Conservation (phyloP, 2,888 invertebrate genomes). For the Hedya salicella region DNA sequence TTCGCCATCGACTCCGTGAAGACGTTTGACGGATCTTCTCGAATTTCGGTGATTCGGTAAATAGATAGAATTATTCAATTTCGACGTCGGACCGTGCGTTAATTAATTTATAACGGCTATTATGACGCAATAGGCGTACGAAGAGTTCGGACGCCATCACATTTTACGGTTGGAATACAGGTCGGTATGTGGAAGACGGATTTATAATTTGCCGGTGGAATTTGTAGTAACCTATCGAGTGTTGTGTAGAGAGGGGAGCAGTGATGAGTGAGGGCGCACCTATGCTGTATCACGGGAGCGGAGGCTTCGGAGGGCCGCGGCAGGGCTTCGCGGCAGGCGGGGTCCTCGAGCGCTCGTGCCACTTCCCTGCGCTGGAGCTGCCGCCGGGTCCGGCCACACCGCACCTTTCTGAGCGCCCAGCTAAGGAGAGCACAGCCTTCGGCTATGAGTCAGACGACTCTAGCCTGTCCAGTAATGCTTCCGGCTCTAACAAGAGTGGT, state of each 20-base stretch:
- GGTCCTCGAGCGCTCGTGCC: slow-evolving; percentile 65
- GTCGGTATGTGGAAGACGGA: slow-evolving; percentile 61
- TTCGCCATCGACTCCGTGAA: slow-evolving; percentile 62
- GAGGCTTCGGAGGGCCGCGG: slow-evolving; percentile 66
- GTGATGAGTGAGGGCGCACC: slow-evolving; percentile 76
- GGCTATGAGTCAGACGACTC: slow-evolving; percentile 81
- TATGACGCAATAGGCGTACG: slow-evolving; percentile 74
- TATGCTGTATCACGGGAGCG: slow-evolving; percentile 72
- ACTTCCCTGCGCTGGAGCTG: slow-evolving; percentile 66
- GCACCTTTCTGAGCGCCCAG: slow-evolving; percentile 62
- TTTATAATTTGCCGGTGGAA: slow-evolving; percentile 46
- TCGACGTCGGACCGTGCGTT: slow-evolving; percentile 67
- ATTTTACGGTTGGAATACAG: slow-evolving; percentile 65
- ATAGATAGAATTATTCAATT: slow-evolving; percentile 68
- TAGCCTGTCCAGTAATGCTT: slow-evolving; percentile 80
- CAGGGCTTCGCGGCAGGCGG: slow-evolving; percentile 63
- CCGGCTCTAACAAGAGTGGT: slow-evolving; percentile 76
- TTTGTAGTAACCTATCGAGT: slow-evolving; percentile 43
- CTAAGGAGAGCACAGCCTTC: slow-evolving; percentile 69
- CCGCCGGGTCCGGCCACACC: slow-evolving; percentile 64
- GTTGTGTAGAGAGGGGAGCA: slow-evolving; percentile 46
- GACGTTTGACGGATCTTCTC: slow-evolving; percentile 74
- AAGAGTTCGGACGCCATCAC: slow-evolving; percentile 60
- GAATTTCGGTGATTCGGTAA: slow-evolving; percentile 73
- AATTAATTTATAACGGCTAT: slow-evolving; percentile 69